Base-by-base conservation (phyloP, 2,797 vertebrate genomes). In the Macropodus opercularis region DNA sequence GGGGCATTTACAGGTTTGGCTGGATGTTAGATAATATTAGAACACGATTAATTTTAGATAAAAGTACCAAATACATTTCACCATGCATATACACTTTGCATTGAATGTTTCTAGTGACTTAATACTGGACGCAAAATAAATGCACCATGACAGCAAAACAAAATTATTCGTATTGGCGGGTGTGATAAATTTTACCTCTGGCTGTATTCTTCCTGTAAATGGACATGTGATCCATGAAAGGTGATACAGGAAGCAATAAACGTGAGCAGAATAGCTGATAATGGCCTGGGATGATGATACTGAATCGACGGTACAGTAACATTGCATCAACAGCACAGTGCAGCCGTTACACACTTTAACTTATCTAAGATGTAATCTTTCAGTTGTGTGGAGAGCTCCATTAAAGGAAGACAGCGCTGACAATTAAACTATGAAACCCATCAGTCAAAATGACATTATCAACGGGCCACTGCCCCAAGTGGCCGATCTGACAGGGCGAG, bases 371-470 rank as follows among this genome's bases (percentile, higher is more conserved):
- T 53, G 55, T 56, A 55, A 80, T 84, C 77, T 71, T 53, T 70
- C 60, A 11, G 17, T 64, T 42, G 69, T 23, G 69, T 21, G 52
- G 55, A 52, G 66, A 39, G 73, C 73, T 73, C 84, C 72, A 83
- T 84, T 85, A 81, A 75, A 79, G 72, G 47, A 69, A 67, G 75
- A 64, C 68, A 2, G 8, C 19, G 66, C 76, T 79, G 85, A 84
- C 88, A 88, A 87, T 90, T 90, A 88, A 74, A 85, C 81, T 27
- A 81, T 80, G 72, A 83, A 75, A 75, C 5, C 74, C 80, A 88
- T 91, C 85, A 72, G 80, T 90, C 83, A 87, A 74, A 79, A 65
- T 78, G 80, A 79, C 84, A 79, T 85, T 77, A 87, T 85, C 83
- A 81, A 79, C 54, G 24, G 67, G 75, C 76, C 51, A 18, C 67